Evolutionary conservation across 2,797 vertebrate species (phyloP).

Genomic region (Sebastes steindachneri): DNA sequence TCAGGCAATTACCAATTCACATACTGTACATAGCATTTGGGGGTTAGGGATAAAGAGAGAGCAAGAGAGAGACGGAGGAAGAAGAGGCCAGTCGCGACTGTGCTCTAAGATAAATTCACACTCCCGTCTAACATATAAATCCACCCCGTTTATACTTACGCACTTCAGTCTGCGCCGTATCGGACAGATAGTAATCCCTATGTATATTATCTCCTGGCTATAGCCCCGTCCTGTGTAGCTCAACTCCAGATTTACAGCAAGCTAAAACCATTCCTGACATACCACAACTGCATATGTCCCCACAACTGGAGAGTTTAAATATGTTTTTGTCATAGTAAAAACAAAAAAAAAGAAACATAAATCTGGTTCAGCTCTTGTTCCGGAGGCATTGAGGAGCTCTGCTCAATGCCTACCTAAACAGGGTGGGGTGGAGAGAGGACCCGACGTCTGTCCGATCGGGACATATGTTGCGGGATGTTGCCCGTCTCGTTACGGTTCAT

Average conservation of each 20-base stretch:
- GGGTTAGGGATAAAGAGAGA: constrained; percentile 27
- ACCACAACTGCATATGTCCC: constrained; percentile 1
- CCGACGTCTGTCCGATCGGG: constrained; percentile 23
- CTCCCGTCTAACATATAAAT: constrained; percentile 13
- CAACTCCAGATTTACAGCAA: constrained; percentile 30
- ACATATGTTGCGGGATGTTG: constrained; percentile 73
- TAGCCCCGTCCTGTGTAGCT: neutral
- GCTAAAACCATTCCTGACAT: constrained; percentile 26
- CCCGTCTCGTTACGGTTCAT: constrained; percentile 63
- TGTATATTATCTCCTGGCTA: constrained; percentile 18
- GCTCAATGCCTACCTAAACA: constrained; percentile 13
- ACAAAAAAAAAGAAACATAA: neutral
- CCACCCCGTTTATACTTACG: constrained; percentile 37
- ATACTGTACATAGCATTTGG: constrained; percentile 25
- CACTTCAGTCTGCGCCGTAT: constrained; percentile 23
- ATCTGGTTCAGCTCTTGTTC: constrained; percentile 31
- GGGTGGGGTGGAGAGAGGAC: neutral
- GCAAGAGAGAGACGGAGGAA: neutral
- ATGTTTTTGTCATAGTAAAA: constrained; percentile 10
- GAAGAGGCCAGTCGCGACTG: constrained; percentile 21
- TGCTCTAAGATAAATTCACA: constrained; percentile 11
- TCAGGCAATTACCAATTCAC: constrained; percentile 59
- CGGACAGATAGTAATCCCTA: constrained; percentile 42
- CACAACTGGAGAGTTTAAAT: neutral
- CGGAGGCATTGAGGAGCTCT: constrained; percentile 11